These are phyloP conservation scores for Aleadryas rufinucha DNA, from an alignment of 2,113 vertebrate genomes.

Conservation along the genomic window DNA sequence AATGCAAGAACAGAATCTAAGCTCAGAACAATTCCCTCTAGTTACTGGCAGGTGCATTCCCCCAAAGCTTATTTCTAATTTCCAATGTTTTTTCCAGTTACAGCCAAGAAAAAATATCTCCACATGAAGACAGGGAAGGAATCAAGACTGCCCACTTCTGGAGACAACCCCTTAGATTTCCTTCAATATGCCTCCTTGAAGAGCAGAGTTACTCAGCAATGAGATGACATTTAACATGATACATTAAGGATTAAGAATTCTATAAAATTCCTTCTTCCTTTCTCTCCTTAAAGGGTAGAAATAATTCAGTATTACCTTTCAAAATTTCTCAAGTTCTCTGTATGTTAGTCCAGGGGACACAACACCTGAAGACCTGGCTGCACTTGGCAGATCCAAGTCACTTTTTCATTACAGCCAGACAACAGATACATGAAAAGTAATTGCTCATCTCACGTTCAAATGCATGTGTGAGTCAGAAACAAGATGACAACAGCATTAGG, in stretches of 20 bases:
- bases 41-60: neutral
- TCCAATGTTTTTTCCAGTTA: neutral
- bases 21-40: neutral
- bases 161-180: neutral
- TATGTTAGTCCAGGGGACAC: neutral
- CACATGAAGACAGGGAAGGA: neutral
- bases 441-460: neutral
- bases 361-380: neutral
- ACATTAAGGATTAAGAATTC: neutral
- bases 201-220: neutral
- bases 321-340: neutral
- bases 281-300: neutral
- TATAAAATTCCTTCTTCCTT: neutral
- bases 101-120: neutral
- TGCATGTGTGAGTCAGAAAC: neutral
- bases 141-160: neutral
- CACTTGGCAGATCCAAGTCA: neutral
- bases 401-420: neutral
- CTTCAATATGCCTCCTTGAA: neutral
- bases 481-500: neutral
- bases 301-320: neutral
- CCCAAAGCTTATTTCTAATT: neutral
- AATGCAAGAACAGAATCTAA: neutral
- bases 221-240: neutral
- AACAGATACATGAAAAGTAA: neutral